Evolutionary conservation across 2,888 invertebrate genomes (phyloP), one percentile per base, ranked within the genome.

Genomic region (Aleiodes alternator): DNA sequence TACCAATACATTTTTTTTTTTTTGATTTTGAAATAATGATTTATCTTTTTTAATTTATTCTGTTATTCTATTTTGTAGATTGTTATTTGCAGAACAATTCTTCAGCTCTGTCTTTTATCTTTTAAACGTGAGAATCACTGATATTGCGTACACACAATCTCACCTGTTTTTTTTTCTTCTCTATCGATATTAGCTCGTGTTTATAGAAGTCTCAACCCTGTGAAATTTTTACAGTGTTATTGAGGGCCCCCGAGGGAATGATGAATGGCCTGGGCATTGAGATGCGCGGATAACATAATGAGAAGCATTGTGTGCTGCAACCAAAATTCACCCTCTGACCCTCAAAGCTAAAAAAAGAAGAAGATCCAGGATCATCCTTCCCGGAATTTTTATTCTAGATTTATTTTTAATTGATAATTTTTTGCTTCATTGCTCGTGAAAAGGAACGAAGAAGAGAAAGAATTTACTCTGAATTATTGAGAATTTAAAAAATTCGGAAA

Each of bases 231-330:
- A 43, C 4, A 9, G 43, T 43, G 51, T 11, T 51, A 16, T 29
- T 11, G 51, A 23, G 59, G 48, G 16, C 23, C 6, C 53, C 70
- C 14, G 80, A 78, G 83, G 81, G 84, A 83, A 85, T 86, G 87
- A 87, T 87, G 85, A 87, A 87, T 87, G 84, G 84, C 82, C 78
- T 78, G 82, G 83, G 80, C 83, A 69, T 82, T 81, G 80, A 87
- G 86, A 87, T 87, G 84, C 85, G 82, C 85, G 87, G 87, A 87
- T 87, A 87, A 85, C 86, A 87, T 87, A 87, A 87, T 87, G 87
- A 87, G 86, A 82, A 83, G 85, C 84, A 87, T 87, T 87, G 87
- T 87, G 84, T 83, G 81, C 59, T 56, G 56, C 31, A 68, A 34
- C 51, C 1, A 68, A 68, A 68, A 51, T n/a, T 6, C 68, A 68